Evolutionary conservation across 2,113 vertebrate genomes (phyloP).

Genomic region (Coreoperca whiteheadi): DNA sequence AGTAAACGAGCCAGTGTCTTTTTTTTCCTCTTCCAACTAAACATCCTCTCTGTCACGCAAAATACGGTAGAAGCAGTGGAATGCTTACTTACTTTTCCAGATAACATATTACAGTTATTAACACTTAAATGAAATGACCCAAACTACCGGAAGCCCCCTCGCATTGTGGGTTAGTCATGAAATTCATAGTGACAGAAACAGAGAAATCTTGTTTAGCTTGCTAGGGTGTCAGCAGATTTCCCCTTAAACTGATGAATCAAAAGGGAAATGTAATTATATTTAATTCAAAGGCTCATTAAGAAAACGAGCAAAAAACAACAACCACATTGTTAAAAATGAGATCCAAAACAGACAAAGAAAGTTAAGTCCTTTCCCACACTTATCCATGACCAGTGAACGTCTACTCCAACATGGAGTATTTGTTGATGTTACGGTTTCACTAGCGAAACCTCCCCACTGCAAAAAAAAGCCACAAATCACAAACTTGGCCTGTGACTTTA

Average conservation of each 20-base stretch:
- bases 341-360: not conserved
- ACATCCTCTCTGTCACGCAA: not conserved
- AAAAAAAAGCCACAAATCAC: not conserved
- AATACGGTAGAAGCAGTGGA: slow-evolving; percentile 1
- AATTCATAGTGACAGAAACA: not conserved
- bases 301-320: not conserved
- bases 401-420: not conserved
- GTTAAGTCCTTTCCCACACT: not conserved
- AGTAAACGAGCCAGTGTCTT: not conserved
- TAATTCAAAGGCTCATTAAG: not conserved
- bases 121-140: not conserved
- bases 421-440: not conserved
- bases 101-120: not conserved
- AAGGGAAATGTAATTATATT: not conserved
- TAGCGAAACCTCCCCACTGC: not conserved
- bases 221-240: not conserved
- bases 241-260: not conserved
- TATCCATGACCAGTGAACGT: not conserved
- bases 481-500: not conserved
- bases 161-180: not conserved
- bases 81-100: not conserved
- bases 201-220: not conserved
- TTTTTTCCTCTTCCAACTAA: not conserved
- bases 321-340: not conserved
- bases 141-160: not conserved